Evolutionary conservation across 2,888 invertebrate species (phyloP).

Genomic region (Epinotia ramella): DNA sequence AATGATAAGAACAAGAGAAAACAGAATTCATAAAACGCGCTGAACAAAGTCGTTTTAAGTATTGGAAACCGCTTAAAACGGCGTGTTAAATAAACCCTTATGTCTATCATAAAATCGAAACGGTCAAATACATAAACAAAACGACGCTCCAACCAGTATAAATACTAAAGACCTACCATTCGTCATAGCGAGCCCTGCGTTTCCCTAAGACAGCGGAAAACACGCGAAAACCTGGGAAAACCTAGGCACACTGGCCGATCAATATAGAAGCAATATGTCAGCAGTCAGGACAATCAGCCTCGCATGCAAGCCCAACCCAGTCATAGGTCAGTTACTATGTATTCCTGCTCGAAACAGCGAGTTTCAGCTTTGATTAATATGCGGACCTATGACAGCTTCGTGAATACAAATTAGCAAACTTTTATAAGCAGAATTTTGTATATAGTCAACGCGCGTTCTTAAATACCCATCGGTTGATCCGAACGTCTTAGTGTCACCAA

Average conservation of each 20-base stretch:
- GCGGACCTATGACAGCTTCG: conserved; percentile 22
- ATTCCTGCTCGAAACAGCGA: conserved; percentile 45
- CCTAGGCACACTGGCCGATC: conserved; percentile 56
- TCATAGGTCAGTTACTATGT: conserved; percentile 75
- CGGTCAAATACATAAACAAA: conserved; percentile 26
- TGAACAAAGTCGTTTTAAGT: conserved; percentile 6
- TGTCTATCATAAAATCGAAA: conserved; percentile 24
- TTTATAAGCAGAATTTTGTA: conserved; percentile 13
- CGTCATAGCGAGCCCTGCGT: conserved; percentile 12
- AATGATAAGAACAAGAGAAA: conserved; percentile 11
- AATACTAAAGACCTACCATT: conserved; percentile 32
- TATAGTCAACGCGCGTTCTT: background rate
- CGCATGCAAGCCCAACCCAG: conserved; percentile 69
- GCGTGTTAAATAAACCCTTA: background rate
- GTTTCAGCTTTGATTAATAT: conserved; percentile 31
- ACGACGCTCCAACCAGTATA: conserved; percentile 4
- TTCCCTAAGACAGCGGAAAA: conserved; percentile 22
- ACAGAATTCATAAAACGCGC: background rate
- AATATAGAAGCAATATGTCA: conserved; percentile 69
- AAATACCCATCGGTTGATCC: conserved; percentile 29
- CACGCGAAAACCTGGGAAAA: conserved; percentile 33
- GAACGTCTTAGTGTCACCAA: conserved; percentile 40
- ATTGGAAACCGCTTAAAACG: conserved; percentile 18
- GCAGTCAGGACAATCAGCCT: conserved; percentile 60
- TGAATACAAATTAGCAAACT: conserved; percentile 33